Base-by-base conservation (phyloP, 2,797 vertebrate species). In the Ceryle rudis region DNA sequence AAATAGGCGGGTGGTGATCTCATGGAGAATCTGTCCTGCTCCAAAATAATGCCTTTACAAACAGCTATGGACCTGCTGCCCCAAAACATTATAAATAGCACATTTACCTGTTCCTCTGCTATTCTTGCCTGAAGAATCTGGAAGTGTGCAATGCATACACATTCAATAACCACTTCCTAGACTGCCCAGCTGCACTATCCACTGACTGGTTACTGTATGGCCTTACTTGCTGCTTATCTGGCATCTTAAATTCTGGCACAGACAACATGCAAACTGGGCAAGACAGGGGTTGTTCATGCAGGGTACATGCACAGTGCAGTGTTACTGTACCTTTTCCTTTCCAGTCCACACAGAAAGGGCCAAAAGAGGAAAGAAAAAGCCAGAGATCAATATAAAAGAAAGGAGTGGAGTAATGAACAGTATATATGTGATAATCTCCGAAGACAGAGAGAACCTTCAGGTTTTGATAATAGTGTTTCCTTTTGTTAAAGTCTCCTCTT, bases 281-380 rank as follows among this genome's bases (percentile, higher is more conserved):
- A 89, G 93, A 85, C 83, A 87, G 89, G 64, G 86, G 72, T 33
- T 73, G 69, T 13, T 93, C 98, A 98, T 97, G 97, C 97, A 98
- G 91, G 80, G 57, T 80, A 96, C 89, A 25, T 96, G 97, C 98
- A 96, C 79, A 80, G 60, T 14, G 78, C 64, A 78, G 54, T 22
- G 72, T 84, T 98, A 98, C 98, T 96, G 92, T 99, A 99, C 99
- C 99, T 99, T 99, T 99, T 98, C 99, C 99, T 99, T 98, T 81
- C 94, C 97, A 96, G 97, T 98, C 98, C 98, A 98, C 97, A 97
- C 90, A 96, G 97, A 97, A 98, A 97, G 96, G 84, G 96, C 89
- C 83, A 93, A 90, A 74, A 98, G 95, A 98, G 44, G 80, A 96
- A 98, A 93, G 98, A 97, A 98, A 95, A 97, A 97, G 89, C 44